A percentile compares a stretch with the other conserved stretches of the same genome.
Evolutionary conservation across 2,113 vertebrate species (phyloP).

Genomic region (Etheostoma spectabile): DNA sequence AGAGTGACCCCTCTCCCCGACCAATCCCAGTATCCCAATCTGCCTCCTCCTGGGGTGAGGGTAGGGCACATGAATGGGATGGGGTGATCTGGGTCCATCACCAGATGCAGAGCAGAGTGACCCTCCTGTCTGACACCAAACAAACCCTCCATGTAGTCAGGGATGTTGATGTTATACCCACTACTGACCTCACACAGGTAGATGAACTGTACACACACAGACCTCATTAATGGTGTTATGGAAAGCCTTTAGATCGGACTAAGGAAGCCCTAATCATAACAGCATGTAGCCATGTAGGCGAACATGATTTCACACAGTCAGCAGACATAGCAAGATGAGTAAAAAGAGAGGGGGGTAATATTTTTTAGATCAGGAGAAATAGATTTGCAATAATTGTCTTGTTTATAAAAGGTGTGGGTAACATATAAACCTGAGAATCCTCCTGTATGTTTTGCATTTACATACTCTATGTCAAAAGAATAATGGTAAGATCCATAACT

Average conservation of each 20-base stretch:
- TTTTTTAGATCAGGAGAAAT: conserved; percentile 30
- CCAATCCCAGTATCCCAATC: conserved; percentile 11
- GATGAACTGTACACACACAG: conserved; percentile 21
- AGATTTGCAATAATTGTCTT: conserved; percentile 18
- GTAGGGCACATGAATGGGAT: conserved; percentile 16
- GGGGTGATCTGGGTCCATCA: conserved; percentile 53
- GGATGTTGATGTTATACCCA: conserved; percentile 52
- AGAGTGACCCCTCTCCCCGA: conserved; percentile 5
- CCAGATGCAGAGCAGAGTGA: conserved; percentile 56
- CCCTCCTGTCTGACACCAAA: conserved; percentile 47
- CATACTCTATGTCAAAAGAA: not conserved
- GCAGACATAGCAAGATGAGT: conserved; percentile 16
- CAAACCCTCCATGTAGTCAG: conserved; percentile 38
- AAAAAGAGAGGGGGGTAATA: not conserved
- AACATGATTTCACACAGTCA: conserved; percentile 31
- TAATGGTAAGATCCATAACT: not conserved
- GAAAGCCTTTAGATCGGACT: conserved; percentile 59
- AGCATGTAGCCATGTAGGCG: conserved; percentile 32
- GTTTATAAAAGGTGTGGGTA: conserved; percentile 15
- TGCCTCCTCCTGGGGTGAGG: conserved; percentile 37
- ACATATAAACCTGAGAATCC: not conserved
- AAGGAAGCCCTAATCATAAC: conserved; percentile 74
- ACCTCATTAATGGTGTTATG: conserved; percentile 65
- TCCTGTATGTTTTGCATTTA: conserved; percentile 2
- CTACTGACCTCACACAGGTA: conserved; percentile 69